Percentiles rank a stretch among this genome's conserved stretches.
These are phyloP conservation scores for Cremastobaeus sp. DNA, from an alignment of 2,888 invertebrate species.

Conservation along the genomic window DNA sequence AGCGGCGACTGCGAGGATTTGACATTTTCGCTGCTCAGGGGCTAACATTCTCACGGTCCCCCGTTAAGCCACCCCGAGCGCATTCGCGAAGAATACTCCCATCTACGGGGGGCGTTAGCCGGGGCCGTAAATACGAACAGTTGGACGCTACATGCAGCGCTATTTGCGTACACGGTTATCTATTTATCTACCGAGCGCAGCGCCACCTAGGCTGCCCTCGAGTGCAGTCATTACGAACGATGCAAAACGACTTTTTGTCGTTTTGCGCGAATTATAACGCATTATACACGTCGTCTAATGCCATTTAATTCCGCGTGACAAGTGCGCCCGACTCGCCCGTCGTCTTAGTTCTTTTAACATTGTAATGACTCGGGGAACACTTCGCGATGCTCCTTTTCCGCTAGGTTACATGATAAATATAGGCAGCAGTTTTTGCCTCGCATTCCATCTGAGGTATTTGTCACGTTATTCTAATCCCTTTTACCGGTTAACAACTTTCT, in stretches of 20 bases:
- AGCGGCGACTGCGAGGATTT: constrained; percentile 7
- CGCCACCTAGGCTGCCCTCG: constrained; percentile 61
- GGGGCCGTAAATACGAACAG: constrained; percentile 51
- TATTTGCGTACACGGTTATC: constrained; percentile 61
- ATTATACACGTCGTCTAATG: constrained; percentile 44
- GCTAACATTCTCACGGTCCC: constrained; percentile 57
- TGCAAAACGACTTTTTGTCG: constrained; percentile 24
- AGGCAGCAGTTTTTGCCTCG: constrained; percentile 6
- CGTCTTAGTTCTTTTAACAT: constrained; percentile 10
- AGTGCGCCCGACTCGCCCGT: constrained; percentile 7
- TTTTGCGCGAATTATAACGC: constrained; percentile 61
- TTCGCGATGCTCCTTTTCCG: neutral
- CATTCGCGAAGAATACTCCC: constrained; percentile 32
- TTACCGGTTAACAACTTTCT: constrained; percentile 1
- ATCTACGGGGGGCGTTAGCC: constrained; percentile 50
- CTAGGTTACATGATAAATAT: constrained; percentile 24
- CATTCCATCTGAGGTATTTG: constrained; percentile 11
- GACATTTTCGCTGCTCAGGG: constrained; percentile 17
- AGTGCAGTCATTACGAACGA: constrained; percentile 27
- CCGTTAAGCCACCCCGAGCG: constrained; percentile 46
- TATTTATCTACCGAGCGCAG: constrained; percentile 52
- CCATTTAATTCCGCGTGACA: constrained; percentile 13
- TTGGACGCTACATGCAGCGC: constrained; percentile 31
- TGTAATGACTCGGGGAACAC: neutral
- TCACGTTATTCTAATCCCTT: constrained; percentile 20